A percentile compares a stretch with the other conserved stretches of the same genome.
Conservation (phyloP, 2,888 invertebrate genomes). For the Dicroscelio sp. region DNA sequence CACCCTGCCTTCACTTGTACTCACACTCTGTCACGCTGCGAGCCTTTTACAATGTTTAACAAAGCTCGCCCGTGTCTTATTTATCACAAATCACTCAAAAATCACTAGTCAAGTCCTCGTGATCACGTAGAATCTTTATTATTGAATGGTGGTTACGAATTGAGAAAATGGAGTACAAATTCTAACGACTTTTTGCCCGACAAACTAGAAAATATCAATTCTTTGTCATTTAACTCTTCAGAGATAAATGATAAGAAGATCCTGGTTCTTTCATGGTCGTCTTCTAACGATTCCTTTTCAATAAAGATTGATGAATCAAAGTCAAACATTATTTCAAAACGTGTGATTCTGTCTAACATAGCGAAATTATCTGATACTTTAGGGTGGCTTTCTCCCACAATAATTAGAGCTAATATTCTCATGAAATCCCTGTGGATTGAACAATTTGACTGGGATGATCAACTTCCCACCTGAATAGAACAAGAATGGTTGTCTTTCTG, state of each 20-base stretch:
- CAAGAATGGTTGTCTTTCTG: neutral
- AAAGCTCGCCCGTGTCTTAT: no score
- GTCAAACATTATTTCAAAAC: neutral
- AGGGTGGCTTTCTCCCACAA: neutral
- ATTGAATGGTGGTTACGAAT: neutral
- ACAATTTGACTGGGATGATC: constrained; percentile 14
- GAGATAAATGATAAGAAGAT: neutral
- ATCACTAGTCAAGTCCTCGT: no score
- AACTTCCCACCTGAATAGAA: neutral
- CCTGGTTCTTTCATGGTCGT: neutral
- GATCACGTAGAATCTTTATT: no score
- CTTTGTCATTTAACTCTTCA: neutral
- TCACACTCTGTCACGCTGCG: no score
- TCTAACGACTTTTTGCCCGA: neutral
- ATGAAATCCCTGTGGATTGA: constrained; percentile 9
- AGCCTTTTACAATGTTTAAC: no score
- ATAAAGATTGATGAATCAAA: neutral
- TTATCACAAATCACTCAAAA: no score
- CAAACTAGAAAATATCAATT: neutral
- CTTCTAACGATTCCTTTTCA: neutral
- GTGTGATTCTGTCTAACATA: neutral
- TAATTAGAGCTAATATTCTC: constrained; percentile 23
- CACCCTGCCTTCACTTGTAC: no score
- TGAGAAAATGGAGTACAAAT: neutral
- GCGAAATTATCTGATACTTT: no score